phyloP scores from a whole-genome alignment of 2,113 vertebrate species.

The Toxostoma redivivum region DNA sequence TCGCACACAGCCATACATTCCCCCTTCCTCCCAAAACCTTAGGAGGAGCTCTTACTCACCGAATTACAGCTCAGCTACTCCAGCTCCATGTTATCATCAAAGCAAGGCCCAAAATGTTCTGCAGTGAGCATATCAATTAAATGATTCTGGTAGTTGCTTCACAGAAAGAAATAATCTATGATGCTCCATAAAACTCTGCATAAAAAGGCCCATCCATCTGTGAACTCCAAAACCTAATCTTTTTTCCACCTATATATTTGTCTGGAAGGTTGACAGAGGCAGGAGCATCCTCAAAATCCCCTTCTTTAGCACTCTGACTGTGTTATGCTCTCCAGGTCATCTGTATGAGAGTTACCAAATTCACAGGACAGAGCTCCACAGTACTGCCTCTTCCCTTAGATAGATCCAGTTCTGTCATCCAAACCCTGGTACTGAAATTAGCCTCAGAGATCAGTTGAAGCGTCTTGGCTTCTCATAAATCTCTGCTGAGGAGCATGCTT shows the following conservation, averaged over 20 bases:
- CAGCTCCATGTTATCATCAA: background rate
- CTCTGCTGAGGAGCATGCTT: background rate
- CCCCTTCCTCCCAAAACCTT: background rate
- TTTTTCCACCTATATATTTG: background rate
- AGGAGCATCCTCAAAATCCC: background rate
- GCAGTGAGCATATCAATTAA: background rate
- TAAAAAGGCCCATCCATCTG: background rate
- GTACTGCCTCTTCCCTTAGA: background rate
- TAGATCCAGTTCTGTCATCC: background rate
- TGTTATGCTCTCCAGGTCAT: background rate
- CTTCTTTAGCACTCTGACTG: background rate
- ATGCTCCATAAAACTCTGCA: background rate
- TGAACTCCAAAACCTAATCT: background rate
- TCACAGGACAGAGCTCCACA: background rate
- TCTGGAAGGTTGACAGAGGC: background rate
- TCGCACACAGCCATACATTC: background rate
- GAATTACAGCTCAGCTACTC: background rate
- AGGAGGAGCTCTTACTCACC: background rate
- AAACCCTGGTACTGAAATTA: background rate
- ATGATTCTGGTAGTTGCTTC: background rate
- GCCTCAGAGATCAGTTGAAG: background rate
- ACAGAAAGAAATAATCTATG: background rate
- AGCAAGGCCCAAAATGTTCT: background rate
- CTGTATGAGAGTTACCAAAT: background rate
- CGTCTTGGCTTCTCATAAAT: background rate